Evolutionary conservation across 2,797 vertebrate species (phyloP), one percentile per base, ranked within the genome.

Genomic region (Synanceia verrucosa): DNA sequence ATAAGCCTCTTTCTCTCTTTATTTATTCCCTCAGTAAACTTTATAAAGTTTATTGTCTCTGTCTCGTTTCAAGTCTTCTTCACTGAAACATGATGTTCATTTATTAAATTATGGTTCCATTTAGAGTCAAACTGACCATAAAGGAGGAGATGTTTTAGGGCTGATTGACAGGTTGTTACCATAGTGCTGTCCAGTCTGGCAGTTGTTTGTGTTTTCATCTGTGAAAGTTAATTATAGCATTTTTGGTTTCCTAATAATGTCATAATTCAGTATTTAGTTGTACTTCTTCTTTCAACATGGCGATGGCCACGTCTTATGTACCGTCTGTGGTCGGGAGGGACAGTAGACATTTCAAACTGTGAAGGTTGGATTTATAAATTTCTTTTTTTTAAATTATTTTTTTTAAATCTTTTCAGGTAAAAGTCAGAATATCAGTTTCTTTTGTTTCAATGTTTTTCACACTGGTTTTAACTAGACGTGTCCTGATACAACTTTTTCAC

Each of bases 1-100:
- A 0, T 24, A 2, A 43, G 0, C 39, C 18, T 43, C n/a, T n/a
- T 43, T 43, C 39, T 43, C 4, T n/a, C 39, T 43, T 19, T 18
- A 43, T 43, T 19, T 19, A 19, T 19, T 43, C 18, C 39, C 18
- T n/a, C 39, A 43, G 39, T 43, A 0, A 19, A 41, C 18, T n/a
- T 41, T 41, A 18, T 41, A 41, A 41, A 43, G 39, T 43, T 43
- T 43, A 43, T 19, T 18, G 39, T 43, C n/a, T 43, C 39, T n/a
- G 10, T 43, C 39, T 0, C 39, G 39, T 43, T 19, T 43, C 8
- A 43, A 10, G 39, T 43, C 18, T 9, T 43, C n/a, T 43, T 43
- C 39, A 19, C 9, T 0, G 13, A 23, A 24, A 14, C 24, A 51
- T 52, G 19, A 55, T 34, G n/a, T 21, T 34, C 0, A 21, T 21